phyloP scores from a whole-genome alignment of 1,140 invertebrate species.

The Caenorhabditis latens region DNA sequence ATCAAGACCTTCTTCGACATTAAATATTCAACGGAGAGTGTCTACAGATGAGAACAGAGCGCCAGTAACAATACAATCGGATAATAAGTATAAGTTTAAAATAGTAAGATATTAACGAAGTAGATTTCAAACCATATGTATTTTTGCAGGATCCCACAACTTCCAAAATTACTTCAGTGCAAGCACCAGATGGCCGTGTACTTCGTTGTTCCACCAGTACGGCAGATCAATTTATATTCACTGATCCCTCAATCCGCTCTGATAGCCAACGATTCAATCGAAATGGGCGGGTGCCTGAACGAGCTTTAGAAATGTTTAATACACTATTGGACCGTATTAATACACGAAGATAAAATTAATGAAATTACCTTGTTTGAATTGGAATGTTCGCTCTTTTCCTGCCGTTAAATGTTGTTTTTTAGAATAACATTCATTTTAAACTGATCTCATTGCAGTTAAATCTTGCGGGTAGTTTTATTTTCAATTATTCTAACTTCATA shows the following conservation, averaged over 20 bases:
- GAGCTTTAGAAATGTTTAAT: constrained; percentile 8
- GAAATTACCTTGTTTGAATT: neutral
- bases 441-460: neutral
- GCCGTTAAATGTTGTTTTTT: neutral
- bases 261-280: neutral
- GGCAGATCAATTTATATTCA: constrained; percentile 10
- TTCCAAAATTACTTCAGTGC: neutral
- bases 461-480: neutral
- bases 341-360: neutral
- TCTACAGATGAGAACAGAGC: constrained; percentile 22
- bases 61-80: neutral
- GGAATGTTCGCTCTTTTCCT: neutral
- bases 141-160: neutral
- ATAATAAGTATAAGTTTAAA: constrained; percentile 16
- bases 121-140: neutral
- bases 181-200: neutral
- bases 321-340: neutral
- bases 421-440: neutral
- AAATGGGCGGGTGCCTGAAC: neutral
- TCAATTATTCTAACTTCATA: neutral
- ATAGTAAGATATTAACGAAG: neutral
- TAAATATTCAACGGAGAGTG: neutral
- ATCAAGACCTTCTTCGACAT: neutral
- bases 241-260: constrained; percentile 18
- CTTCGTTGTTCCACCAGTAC: constrained; percentile 13